Evolutionary conservation across 2,888 invertebrate genomes (phyloP), one percentile per base, ranked within the genome.

Genomic region (Oscheius myriophilus): DNA sequence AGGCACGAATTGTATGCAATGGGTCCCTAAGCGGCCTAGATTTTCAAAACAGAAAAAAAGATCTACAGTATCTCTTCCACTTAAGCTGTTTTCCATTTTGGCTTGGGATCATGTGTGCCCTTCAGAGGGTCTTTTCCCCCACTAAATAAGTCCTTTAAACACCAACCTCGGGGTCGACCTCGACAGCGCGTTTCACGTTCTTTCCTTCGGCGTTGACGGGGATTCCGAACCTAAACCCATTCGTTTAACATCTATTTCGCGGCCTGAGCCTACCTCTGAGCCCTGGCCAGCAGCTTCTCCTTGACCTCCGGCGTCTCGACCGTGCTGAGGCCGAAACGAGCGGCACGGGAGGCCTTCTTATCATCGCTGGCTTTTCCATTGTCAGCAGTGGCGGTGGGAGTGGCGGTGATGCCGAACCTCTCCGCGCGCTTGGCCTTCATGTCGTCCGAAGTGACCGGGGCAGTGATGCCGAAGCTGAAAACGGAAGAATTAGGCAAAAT

Each of bases 401-500:
- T n/a, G n/a, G 43, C 25, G 25, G 55, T 55, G 26, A 54, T 54
- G n/a, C 64, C 64, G 4, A 21, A 71, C 71, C 71, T 68, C 57
- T 58, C 67, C 23, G 71, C 71, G 16, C 71, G 39, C 39, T 67
- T 67, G 52, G 71, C 67, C 51, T 71, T 71, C 14, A 67, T 67
- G n/a, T 71, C 67, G 16, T 58, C 71, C 6, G 68, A 18, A 0
- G 58, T 54, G 2, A 52, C 62, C 0, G 67, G 39, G 43, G 25
- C 41, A 33, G 46, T 41, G 41, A 67, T 16, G 39, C 67, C 67
- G 57, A 71, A 71, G 54, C 71, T 71, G 54, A 55, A 41, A 43
- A 41, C 18, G n/a, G n/a, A n/a, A n/a, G n/a, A n/a, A n/a, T n/a
- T n/a, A n/a, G n/a, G n/a, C n/a, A 54, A 54, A 2, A 3, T n/a